These are phyloP conservation scores for Camelus dromedarius DNA, from an alignment of 2,113 vertebrate genomes.

Conservation along the genomic window DNA sequence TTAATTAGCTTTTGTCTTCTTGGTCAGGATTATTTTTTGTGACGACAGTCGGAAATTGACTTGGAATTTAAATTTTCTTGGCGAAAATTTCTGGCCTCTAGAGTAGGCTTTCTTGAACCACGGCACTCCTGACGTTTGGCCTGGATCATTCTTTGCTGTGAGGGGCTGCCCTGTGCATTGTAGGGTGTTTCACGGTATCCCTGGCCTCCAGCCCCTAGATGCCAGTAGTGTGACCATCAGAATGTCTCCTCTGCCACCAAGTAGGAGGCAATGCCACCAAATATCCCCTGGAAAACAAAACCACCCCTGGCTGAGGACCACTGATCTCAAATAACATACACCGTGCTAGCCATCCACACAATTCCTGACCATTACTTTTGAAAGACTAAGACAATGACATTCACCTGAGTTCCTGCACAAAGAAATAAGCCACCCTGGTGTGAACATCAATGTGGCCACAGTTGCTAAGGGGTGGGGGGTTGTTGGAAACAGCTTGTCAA, in stretches of 20 bases:
- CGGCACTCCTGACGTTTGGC: not conserved
- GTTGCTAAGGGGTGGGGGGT: not conserved
- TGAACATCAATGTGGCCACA: accelerated
- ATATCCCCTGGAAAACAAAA: not conserved
- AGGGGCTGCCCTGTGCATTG: not conserved
- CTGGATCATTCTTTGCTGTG: not conserved
- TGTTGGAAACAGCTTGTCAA: not conserved
- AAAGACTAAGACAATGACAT: not conserved
- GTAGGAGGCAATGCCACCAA: not conserved
- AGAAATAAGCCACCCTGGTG: accelerated
- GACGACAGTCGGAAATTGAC: not conserved
- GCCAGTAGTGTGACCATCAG: not conserved
- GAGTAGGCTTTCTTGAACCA: not conserved
- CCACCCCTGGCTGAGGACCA: not conserved
- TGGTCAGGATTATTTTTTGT: not conserved
- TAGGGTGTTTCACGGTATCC: not conserved
- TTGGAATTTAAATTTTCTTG: slow-evolving; percentile 45
- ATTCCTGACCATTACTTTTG: not conserved
- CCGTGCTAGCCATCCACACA: not conserved
- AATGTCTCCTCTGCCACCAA: not conserved
- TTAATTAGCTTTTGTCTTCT: slow-evolving; percentile 54
- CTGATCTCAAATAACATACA: not conserved
- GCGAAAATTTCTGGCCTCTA: not conserved
- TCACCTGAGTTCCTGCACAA: not conserved
- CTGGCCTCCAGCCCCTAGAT: not conserved